Evolutionary conservation across 2,888 invertebrate genomes (phyloP).

Genomic region (Cerastis leucographa): DNA sequence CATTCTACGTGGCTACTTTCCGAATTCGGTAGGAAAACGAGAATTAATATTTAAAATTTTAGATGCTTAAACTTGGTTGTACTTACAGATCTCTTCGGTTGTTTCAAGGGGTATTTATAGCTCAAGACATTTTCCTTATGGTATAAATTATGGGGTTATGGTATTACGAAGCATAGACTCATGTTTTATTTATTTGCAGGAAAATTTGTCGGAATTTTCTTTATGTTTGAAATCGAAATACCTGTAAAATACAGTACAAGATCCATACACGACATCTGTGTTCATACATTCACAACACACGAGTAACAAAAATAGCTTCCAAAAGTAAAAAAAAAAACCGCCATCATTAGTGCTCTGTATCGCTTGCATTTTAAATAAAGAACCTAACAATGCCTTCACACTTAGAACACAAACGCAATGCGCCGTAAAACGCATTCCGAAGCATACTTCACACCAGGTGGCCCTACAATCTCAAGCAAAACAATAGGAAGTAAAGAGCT

Average conservation of each 20-base stretch:
- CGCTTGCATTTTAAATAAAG: conserved; percentile 23
- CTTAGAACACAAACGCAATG: conserved; percentile 33
- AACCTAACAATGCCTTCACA: conserved; percentile 40
- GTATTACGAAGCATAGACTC: conserved; percentile 6
- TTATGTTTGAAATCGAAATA: conserved; percentile 4
- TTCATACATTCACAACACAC: too few species aligned
- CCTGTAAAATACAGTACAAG: background rate
- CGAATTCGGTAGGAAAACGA: conserved; percentile 75
- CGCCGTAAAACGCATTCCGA: conserved; percentile 45
- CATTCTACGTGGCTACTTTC: conserved; percentile 78
- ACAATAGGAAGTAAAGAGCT: conserved; percentile 63
- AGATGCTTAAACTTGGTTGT: conserved; percentile 47
- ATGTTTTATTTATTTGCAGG: conserved; percentile 39
- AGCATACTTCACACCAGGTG: conserved; percentile 54
- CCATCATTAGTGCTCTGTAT: conserved; percentile 44
- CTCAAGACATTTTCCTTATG: conserved; percentile 28
- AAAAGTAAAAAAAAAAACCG: too few species aligned
- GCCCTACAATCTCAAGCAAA: conserved; percentile 57
- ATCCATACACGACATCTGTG: background rate
- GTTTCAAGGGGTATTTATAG: conserved; percentile 17
- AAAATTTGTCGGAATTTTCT: background rate
- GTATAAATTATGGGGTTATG: conserved; percentile 41
- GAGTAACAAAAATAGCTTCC: too few species aligned
- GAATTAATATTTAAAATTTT: conserved; percentile 81
- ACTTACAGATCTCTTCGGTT: conserved; percentile 47